phyloP scores from a whole-genome alignment of 2,797 vertebrate genomes.

The Ara ararauna region DNA sequence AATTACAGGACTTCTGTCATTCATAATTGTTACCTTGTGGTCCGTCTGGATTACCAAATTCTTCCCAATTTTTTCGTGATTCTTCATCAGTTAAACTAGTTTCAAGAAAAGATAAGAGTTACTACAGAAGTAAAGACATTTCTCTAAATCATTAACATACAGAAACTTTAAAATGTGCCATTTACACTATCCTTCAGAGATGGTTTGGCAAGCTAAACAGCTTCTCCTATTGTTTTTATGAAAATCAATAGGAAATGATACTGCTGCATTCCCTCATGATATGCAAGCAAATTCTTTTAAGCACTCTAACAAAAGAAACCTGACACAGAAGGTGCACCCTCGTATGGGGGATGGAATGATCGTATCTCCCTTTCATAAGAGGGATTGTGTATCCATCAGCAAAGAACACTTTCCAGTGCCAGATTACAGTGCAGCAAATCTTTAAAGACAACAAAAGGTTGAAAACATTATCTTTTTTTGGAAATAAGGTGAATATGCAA shows the following conservation, averaged over 20 bases:
- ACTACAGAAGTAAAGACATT: background rate
- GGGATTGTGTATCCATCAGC: background rate
- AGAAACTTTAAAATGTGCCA: background rate
- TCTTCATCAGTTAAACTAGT: constrained; percentile 94
- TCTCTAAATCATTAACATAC: background rate
- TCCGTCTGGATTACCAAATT: constrained; percentile 95
- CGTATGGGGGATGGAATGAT: background rate
- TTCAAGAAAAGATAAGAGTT: constrained; percentile 21
- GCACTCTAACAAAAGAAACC: background rate
- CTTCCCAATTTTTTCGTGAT: constrained; percentile 92
- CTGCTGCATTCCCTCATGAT: background rate
- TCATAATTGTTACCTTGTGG: constrained; percentile 86
- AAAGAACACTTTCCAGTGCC: background rate
- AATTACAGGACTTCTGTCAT: background rate
- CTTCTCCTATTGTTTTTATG: background rate
- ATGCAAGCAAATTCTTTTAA: background rate
- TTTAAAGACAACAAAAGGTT: background rate
- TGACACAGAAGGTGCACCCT: background rate
- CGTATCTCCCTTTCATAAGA: background rate
- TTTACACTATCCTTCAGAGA: background rate
- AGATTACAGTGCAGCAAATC: background rate
- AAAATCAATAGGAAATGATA: background rate
- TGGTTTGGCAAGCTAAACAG: background rate
- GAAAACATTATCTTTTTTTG: background rate
- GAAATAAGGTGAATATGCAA: background rate